phyloP scores from a whole-genome alignment of 2,797 vertebrate species.

The Urophycis tenuis region DNA sequence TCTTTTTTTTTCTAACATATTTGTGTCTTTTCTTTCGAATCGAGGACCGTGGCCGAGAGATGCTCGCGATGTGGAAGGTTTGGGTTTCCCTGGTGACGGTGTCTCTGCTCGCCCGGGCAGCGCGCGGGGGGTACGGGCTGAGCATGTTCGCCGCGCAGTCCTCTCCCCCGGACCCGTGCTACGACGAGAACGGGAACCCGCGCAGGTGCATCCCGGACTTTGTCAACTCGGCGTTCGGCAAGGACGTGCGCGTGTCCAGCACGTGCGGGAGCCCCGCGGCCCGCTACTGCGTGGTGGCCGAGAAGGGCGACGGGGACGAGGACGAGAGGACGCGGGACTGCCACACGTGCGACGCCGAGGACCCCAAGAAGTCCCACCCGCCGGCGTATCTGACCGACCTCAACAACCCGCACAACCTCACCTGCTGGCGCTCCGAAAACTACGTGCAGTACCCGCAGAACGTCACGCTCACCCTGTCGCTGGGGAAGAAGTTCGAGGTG shows the following conservation, averaged over 20 bases:
- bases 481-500: constrained; percentile 99
- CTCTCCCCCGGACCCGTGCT: constrained; percentile 92
- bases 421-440: constrained; percentile 97
- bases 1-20: neutral
- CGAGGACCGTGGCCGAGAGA: constrained; percentile 46
- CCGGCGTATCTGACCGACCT: constrained; percentile 92
- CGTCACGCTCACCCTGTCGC: constrained; percentile 88
- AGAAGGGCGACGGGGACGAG: constrained; percentile 78
- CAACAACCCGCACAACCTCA: constrained; percentile 99
- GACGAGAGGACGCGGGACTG: constrained; percentile 87
- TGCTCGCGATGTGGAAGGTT: constrained; percentile 72
- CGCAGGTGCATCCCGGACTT: constrained; percentile 98
- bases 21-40: neutral
- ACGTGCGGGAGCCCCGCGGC: constrained; percentile 85
- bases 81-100: constrained; percentile 79
- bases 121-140: constrained; percentile 76
- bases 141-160: constrained; percentile 92
- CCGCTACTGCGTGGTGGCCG: constrained; percentile 89
- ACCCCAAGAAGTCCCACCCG: constrained; percentile 89
- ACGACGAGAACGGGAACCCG: constrained; percentile 91
- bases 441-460: constrained; percentile 90
- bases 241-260: constrained; percentile 94
- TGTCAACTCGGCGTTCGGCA: constrained; percentile 96
- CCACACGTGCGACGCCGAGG: constrained; percentile 88
- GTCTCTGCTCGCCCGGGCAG: constrained; percentile 72